phyloP scores from a whole-genome alignment of 1,140 invertebrate species.

The Mylabris phalerata region DNA sequence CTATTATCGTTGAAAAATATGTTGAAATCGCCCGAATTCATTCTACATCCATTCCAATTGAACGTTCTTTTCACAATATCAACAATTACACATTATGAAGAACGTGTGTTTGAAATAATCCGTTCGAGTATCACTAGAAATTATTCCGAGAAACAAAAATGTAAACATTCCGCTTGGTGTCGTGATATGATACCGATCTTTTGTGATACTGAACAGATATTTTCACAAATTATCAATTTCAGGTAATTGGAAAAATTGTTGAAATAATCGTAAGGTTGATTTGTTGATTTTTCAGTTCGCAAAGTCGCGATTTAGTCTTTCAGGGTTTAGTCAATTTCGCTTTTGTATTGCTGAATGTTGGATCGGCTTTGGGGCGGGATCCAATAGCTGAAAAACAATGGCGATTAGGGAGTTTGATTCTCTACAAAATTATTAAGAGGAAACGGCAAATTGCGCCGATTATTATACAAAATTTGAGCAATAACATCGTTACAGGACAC shows the following conservation, averaged over 20 bases:
- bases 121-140: slow-evolving; percentile 42
- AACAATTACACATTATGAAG: slow-evolving; percentile 43
- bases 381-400: slow-evolving; percentile 38
- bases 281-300: slow-evolving; percentile 35
- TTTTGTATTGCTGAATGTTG: slow-evolving; percentile 45
- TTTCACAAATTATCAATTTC: slow-evolving; percentile 45
- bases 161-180: slow-evolving; percentile 48
- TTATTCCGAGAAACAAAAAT: slow-evolving; percentile 45
- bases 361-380: slow-evolving; percentile 33
- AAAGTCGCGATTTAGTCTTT: slow-evolving; percentile 47
- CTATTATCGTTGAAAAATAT: slow-evolving; percentile 47
- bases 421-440: slow-evolving; percentile 47
- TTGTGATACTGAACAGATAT: slow-evolving; percentile 41
- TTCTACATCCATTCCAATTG: slow-evolving; percentile 51
- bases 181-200: slow-evolving; percentile 39
- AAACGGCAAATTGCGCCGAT: slow-evolving; percentile 42
- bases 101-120: slow-evolving; percentile 47
- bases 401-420: slow-evolving; percentile 45
- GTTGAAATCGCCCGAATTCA: slow-evolving; percentile 44
- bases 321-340: slow-evolving; percentile 49
- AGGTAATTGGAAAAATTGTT: slow-evolving; percentile 37
- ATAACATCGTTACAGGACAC: slow-evolving; percentile 44
- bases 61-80: slow-evolving; percentile 46
- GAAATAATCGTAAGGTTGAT: slow-evolving; percentile 2
- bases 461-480: slow-evolving; percentile 45